phyloP scores from a whole-genome alignment of 2,113 vertebrate genomes.

The Cricetomys ansorgei region DNA sequence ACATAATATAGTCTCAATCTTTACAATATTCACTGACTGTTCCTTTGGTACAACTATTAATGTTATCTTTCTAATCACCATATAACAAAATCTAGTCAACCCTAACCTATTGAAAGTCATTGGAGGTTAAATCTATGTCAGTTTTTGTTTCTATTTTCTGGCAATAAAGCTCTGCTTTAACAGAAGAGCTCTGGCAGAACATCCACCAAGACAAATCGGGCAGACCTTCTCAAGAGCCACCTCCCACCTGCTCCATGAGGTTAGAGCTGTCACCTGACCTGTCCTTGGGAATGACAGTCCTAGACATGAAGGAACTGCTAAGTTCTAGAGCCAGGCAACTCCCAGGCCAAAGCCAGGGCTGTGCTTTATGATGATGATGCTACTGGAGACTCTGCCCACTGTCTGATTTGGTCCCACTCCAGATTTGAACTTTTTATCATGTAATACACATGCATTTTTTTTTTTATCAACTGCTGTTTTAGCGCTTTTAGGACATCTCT shows the following conservation, averaged over 20 bases:
- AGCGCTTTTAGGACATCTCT: neutral
- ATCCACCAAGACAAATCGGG: neutral
- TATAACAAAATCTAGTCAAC: neutral
- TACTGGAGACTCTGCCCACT: neutral
- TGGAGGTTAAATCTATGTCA: neutral
- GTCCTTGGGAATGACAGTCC: neutral
- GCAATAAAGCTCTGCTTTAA: neutral
- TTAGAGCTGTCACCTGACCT: neutral
- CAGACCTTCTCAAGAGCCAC: neutral
- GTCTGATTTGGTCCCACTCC: neutral
- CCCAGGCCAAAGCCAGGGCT: neutral
- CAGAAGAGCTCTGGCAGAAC: neutral
- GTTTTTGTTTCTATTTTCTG: neutral
- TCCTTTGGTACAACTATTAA: neutral
- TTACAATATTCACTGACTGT: neutral
- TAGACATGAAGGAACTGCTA: neutral
- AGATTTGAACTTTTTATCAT: neutral
- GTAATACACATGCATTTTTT: neutral
- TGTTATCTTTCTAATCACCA: neutral
- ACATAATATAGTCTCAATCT: neutral
- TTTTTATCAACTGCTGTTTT: neutral
- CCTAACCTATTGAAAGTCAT: neutral
- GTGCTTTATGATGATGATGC: neutral
- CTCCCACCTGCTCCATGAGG: rapidly evolving
- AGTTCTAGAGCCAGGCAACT: neutral